Percentiles rank a stretch among this genome's conserved stretches.
These are phyloP conservation scores for Drosophila sucinea DNA, from an alignment of 1,140 invertebrate species.

Conservation along the genomic window DNA sequence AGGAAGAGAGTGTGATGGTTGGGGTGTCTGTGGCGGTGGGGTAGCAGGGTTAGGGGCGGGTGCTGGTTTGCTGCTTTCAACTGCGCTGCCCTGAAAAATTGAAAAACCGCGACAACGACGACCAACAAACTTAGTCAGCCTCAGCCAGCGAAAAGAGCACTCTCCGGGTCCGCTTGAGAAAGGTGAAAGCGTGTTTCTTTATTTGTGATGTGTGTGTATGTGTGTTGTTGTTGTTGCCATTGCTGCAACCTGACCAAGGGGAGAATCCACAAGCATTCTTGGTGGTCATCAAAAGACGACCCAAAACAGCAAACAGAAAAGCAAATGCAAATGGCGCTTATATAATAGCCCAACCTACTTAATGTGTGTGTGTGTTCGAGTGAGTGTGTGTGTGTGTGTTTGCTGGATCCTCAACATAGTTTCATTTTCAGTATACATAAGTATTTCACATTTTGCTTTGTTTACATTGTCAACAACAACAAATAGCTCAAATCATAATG, in stretches of 20 bases:
- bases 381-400: slow-evolving; percentile 20
- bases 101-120: slow-evolving; percentile 43
- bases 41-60: slow-evolving; percentile 20
- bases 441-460: slow-evolving; percentile 64
- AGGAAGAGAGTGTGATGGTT: slow-evolving; percentile 22
- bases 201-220: slow-evolving; percentile 16
- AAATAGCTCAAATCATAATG: slow-evolving; percentile 57
- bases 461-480: slow-evolving; percentile 70
- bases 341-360: slow-evolving; percentile 56
- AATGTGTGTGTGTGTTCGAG: slow-evolving; percentile 31
- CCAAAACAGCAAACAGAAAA: slow-evolving; percentile 21
- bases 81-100: slow-evolving; percentile 59
- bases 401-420: slow-evolving; percentile 26
- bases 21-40: slow-evolving; percentile 9
- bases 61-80: slow-evolving; percentile 53
- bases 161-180: slow-evolving; percentile 56
- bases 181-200: slow-evolving; percentile 72
- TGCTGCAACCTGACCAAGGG: slow-evolving; percentile 26
- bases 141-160: slow-evolving; percentile 47
- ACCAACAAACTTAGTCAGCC: slow-evolving; percentile 45
- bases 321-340: slow-evolving; percentile 75
- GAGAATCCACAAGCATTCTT: slow-evolving; percentile 19
- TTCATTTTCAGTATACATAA: slow-evolving; percentile 46
- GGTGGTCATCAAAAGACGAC: neutral
- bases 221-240: slow-evolving; percentile 21